A percentile compares a stretch with the other conserved stretches of the same genome.
Evolutionary conservation across 2,113 vertebrate species (phyloP).

Genomic region (Elanus axillaris): DNA sequence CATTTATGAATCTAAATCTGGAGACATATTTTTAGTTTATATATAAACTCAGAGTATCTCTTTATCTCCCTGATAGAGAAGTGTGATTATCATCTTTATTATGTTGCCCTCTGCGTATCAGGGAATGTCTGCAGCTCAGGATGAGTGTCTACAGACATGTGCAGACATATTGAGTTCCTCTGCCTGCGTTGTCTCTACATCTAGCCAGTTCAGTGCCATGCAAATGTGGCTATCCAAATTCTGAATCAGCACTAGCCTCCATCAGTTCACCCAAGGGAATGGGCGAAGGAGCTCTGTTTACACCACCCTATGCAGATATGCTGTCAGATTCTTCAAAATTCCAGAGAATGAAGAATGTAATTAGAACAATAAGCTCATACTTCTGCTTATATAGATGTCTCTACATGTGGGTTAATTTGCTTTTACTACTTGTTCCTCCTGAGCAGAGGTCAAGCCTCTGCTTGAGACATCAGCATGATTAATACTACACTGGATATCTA

Average conservation of each 20-base stretch:
- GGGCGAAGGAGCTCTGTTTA: not conserved
- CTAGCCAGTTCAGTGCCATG: not conserved
- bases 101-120: not conserved
- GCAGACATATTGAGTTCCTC: not conserved
- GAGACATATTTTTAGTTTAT: not conserved
- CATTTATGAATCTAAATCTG: not conserved
- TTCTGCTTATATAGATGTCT: not conserved
- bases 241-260: constrained; percentile 7
- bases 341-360: not conserved
- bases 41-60: not conserved
- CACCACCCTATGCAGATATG: not conserved
- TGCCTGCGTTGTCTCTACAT: not conserved
- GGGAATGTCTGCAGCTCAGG: not conserved
- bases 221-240: not conserved
- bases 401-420: not conserved
- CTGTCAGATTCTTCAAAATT: not conserved
- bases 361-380: not conserved
- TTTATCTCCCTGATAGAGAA: not conserved
- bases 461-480: constrained; percentile 1
- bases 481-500: not conserved
- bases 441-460: not conserved
- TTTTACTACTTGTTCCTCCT: not conserved
- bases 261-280: not conserved
- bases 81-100: not conserved
- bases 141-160: not conserved